Evolutionary conservation across 2,888 invertebrate genomes (phyloP), one percentile per base, ranked within the genome.

Genomic region (Kryphioiulus occultus): DNA sequence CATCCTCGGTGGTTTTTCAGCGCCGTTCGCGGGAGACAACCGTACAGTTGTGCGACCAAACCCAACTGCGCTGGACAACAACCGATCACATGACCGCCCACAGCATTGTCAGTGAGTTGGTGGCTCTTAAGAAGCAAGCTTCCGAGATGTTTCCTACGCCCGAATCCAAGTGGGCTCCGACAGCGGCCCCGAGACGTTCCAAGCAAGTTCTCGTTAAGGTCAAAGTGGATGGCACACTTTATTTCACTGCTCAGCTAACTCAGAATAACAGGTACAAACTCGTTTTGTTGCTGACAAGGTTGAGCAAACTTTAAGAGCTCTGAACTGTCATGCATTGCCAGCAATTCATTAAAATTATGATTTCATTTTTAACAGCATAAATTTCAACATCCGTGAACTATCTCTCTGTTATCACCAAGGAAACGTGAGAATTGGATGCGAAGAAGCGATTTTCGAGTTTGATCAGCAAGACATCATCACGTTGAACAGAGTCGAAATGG

Each of bases 1-100:
- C 59, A 35, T 85, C 19, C 39, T 35, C 87, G n/a, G 26, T 39
- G 7, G 32, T 82, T 0, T 87, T n/a, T 44, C 83, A 83, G 22
- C 47, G 44, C n/a, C 39, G 32, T 15, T 19, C 30, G 9, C 22
- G 89, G 87, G 87, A 88, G 85, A 78, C 84, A 17, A 85, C 88
- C 26, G n/a, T 90, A 35, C 85, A 87, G 44, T 85, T 90, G 15
- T 88, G 89, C 12, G 89, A 90, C 83, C 89, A 89, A 44, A 85
- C 89, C 9, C 87, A 83, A 47, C 22, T 89, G 78, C 88, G 88
- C 22, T 90, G 90, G 90, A 89, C 85, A 84, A 88, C 90, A 12
- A 89, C 89, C 3, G 89, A 89, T 82, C 90, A 90, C 85, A 85
- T 89, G 88, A 89, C 88, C 42, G 85, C 89, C 9, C 85, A 88